These are phyloP conservation scores for Cylas formicarius DNA, from an alignment of 1,140 invertebrate genomes.

Conservation along the genomic window DNA sequence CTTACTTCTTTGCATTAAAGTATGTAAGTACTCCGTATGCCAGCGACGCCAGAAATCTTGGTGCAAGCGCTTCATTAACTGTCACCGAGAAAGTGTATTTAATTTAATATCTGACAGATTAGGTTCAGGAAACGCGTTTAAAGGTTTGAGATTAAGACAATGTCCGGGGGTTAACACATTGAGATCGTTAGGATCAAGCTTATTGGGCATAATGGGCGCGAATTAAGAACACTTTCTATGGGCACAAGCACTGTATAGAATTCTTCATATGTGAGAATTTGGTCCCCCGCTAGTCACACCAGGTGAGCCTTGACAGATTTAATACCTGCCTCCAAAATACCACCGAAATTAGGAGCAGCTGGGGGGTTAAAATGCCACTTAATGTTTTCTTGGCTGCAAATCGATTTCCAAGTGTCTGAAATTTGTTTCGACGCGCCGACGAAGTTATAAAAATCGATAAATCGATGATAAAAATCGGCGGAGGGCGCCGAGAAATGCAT, in stretches of 20 bases:
- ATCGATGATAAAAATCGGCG: slow-evolving; percentile 28
- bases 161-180: slow-evolving; percentile 6
- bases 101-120: slow-evolving; percentile 4
- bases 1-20: too few relatives aligned
- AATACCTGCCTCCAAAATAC: slow-evolving; percentile 41
- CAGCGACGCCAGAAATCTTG: slow-evolving; percentile 14
- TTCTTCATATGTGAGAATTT: slow-evolving; percentile 14
- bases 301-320: slow-evolving; percentile 35
- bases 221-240: slow-evolving; percentile 12
- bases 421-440: too few relatives aligned
- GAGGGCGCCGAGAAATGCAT: slow-evolving; percentile 22
- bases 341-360: slow-evolving; percentile 41
- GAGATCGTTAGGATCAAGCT: slow-evolving; percentile 12
- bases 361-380: slow-evolving; percentile 44
- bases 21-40: slow-evolving; percentile 37
- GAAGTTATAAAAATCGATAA: slow-evolving; percentile 23
- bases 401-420: too few relatives aligned
- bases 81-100: slow-evolving; percentile 9
- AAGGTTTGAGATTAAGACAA: slow-evolving; percentile 11
- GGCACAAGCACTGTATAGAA: slow-evolving; percentile 6
- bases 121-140: slow-evolving; percentile 11
- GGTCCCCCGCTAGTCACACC: slow-evolving; percentile 3
- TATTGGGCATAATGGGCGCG: slow-evolving; percentile 6
- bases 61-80: slow-evolving; percentile 5
- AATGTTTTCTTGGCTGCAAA: too few relatives aligned